Conservation (phyloP, 2,113 vertebrate genomes). For the Mastomys coucha region DNA sequence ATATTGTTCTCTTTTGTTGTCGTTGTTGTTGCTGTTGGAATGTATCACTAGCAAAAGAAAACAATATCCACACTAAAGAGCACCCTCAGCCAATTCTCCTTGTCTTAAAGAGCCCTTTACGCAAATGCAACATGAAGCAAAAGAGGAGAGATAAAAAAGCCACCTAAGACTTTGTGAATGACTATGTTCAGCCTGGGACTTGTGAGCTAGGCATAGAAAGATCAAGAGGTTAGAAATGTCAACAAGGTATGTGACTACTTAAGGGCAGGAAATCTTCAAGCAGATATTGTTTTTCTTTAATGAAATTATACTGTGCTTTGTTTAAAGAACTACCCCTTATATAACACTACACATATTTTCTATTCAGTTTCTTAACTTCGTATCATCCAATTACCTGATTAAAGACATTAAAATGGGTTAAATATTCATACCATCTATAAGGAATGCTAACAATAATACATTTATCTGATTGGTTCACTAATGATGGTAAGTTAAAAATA, state of each 20-base stretch:
- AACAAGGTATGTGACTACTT: background rate
- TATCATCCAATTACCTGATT: background rate
- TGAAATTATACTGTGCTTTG: too few relatives aligned
- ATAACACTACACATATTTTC: slow-evolving; percentile 34
- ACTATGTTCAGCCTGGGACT: too few relatives aligned
- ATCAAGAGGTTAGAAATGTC: background rate
- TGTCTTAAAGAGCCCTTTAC: too few relatives aligned
- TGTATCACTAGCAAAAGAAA: background rate
- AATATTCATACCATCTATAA: background rate
- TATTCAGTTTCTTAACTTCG: background rate
- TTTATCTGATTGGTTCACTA: background rate
- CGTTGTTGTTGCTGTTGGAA: background rate
- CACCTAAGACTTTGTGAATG: too few relatives aligned
- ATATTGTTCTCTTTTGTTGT: background rate
- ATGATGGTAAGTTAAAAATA: background rate
- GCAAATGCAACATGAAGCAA: too few relatives aligned
- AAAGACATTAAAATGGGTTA: slow-evolving; percentile 17
- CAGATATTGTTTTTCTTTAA: too few relatives aligned
- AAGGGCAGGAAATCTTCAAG: background rate
- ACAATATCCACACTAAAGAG: too few relatives aligned
- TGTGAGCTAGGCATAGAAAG: background rate
- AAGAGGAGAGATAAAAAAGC: too few relatives aligned
- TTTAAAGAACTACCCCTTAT: too few relatives aligned
- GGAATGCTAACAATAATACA: background rate
- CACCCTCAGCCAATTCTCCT: too few relatives aligned